A percentile compares a stretch with the other conserved stretches of the same genome.
phyloP scores from a whole-genome alignment of 2,797 vertebrate genomes.

The Enoplosus armatus region DNA sequence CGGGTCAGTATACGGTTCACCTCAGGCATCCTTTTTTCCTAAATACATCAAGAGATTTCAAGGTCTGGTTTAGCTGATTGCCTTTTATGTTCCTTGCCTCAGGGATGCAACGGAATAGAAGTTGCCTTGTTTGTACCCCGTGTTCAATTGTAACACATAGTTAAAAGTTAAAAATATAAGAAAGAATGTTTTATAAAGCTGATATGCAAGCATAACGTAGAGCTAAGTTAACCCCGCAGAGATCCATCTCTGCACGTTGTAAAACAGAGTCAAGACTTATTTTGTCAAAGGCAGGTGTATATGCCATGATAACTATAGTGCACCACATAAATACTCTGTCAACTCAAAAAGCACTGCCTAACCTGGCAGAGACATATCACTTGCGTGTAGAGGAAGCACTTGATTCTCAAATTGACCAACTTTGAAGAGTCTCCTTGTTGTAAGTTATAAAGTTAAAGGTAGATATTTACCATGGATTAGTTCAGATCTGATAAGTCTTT shows the following conservation, averaged over 20 bases:
- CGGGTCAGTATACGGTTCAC: background rate
- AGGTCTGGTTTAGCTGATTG: constrained; percentile 1
- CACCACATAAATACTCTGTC: background rate
- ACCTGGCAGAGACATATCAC: background rate
- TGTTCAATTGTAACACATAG: background rate
- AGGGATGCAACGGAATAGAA: background rate
- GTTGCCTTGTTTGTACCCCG: background rate
- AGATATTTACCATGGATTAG: no score
- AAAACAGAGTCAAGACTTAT: background rate
- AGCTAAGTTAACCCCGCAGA: background rate
- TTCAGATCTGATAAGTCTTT: no score
- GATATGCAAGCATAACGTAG: background rate
- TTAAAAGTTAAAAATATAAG: constrained; percentile 4
- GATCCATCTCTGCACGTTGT: background rate
- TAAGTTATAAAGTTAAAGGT: no score
- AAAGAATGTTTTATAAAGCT: background rate
- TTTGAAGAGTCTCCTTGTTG: constrained; percentile 14
- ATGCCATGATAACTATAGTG: background rate
- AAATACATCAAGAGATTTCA: constrained; percentile 6
- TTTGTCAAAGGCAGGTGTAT: constrained; percentile 1
- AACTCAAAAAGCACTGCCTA: background rate
- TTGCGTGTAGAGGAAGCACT: constrained; percentile 5
- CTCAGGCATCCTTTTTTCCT: background rate
- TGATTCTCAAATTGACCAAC: constrained; percentile 12
- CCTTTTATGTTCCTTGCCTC: constrained; percentile 1